Conservation (phyloP, 2,113 vertebrate genomes). For the Reinhardtius hippoglossoides region DNA sequence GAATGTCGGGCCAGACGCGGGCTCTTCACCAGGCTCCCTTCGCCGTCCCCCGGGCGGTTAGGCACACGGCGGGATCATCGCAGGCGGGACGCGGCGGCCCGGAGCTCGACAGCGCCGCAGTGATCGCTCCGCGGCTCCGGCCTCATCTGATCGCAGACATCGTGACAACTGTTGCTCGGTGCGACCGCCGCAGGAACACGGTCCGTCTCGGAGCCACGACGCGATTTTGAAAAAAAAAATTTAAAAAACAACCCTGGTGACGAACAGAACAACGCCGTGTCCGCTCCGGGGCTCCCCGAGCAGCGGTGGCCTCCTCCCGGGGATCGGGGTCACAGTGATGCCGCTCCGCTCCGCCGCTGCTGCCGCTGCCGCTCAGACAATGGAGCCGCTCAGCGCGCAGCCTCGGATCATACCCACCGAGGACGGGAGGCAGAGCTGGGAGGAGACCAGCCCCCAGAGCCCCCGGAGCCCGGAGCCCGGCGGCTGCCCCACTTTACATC, state of each 20-base stretch:
- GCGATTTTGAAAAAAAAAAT: neutral
- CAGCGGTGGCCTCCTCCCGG: conserved; percentile 30
- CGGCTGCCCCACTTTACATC: no score
- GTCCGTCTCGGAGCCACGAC: conserved; percentile 1
- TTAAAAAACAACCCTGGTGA: no score
- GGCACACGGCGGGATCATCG: neutral
- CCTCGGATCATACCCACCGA: conserved; percentile 71
- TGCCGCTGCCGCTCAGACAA: conserved; percentile 73
- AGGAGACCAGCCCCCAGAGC: no score
- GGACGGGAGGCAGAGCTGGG: conserved; percentile 28
- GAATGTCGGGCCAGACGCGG: neutral
- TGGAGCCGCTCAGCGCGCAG: conserved; percentile 80
- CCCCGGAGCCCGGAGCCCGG: no score
- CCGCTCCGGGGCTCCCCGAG: neutral
- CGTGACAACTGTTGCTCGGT: conserved; percentile 80
- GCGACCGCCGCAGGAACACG: conserved; percentile 44
- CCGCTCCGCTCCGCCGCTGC: conserved; percentile 68
- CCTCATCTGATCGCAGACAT: conserved; percentile 74
- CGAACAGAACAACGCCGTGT: neutral
- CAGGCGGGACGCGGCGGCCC: conserved; percentile 29
- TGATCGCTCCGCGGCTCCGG: conserved; percentile 48
- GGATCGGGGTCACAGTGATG: conserved; percentile 74
- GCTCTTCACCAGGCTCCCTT: neutral
- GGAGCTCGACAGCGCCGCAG: conserved; percentile 70
- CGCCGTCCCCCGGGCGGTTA: neutral